phyloP scores from a whole-genome alignment of 2,113 vertebrate genomes.

The Zosterops japonicus region DNA sequence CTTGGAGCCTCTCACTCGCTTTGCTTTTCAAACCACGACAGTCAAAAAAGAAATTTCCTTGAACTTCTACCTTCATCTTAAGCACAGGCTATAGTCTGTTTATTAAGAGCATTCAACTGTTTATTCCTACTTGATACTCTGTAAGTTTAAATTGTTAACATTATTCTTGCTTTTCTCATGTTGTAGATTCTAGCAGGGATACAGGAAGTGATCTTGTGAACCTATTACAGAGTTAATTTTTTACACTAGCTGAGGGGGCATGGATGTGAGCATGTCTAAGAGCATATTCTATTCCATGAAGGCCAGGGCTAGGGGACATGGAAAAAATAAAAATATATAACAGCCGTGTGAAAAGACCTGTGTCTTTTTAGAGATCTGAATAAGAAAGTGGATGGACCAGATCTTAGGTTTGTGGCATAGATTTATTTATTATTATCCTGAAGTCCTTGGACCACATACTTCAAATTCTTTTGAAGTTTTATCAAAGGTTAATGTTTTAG shows the following conservation, averaged over 20 bases:
- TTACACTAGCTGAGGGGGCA: background rate
- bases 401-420: background rate
- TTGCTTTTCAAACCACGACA: no score
- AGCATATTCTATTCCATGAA: background rate
- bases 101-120: background rate
- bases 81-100: background rate
- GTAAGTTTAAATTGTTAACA: background rate
- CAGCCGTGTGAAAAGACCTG: background rate
- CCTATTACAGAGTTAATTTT: background rate
- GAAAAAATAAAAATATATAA: background rate
- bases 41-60: background rate
- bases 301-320: background rate
- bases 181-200: background rate
- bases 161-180: background rate
- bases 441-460: background rate
- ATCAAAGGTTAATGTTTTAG: background rate
- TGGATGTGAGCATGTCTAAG: background rate
- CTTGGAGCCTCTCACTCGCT: no score
- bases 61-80: background rate
- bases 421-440: background rate
- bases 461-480: background rate
- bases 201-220: background rate
- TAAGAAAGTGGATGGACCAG: background rate
- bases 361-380: background rate
- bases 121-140: background rate